Evolutionary conservation across 2,113 vertebrate genomes (phyloP).

Genomic region (Xiphophorus maculatus): DNA sequence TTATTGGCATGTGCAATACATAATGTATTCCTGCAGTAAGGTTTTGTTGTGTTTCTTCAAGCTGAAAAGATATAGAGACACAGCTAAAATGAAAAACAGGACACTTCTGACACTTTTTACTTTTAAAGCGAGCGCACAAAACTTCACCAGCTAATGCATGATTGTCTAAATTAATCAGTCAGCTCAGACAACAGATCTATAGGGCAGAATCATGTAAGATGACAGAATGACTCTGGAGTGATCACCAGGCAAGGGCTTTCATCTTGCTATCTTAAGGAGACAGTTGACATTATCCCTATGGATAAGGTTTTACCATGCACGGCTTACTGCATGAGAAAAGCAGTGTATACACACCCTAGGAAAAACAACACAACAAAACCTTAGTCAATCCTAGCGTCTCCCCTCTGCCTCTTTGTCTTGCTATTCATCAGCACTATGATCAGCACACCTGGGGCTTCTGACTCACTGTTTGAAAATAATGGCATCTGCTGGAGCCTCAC

Average conservation of each 20-base stretch:
- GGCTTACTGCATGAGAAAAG: conserved; percentile 71
- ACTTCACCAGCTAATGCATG: background rate
- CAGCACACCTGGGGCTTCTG: conserved; percentile 56
- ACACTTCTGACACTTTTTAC: background rate
- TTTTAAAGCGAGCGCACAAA: background rate
- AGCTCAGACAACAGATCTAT: conserved; percentile 55
- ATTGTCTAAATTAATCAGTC: conserved; percentile 45
- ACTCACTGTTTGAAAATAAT: conserved; percentile 47
- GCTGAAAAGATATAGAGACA: conserved; percentile 6
- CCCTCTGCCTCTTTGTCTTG: conserved; percentile 27
- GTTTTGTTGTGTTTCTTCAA: conserved; percentile 23
- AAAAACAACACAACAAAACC: conserved; percentile 63
- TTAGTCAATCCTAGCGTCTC: conserved; percentile 36
- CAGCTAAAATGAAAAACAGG: conserved; percentile 32
- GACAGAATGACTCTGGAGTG: conserved; percentile 63
- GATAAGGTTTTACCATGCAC: conserved; percentile 75
- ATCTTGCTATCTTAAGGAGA: conserved; percentile 74
- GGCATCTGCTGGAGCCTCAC: conserved; percentile 32
- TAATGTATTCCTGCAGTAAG: conserved; percentile 1
- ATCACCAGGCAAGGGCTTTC: conserved; percentile 59
- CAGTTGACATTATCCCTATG: conserved; percentile 76
- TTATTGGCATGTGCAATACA: conserved; percentile 1
- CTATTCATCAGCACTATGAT: conserved; percentile 50
- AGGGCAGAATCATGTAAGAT: conserved; percentile 64
- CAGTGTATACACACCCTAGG: conserved; percentile 40